Evolutionary conservation across 2,113 vertebrate species (phyloP), one percentile per base, ranked within the genome.

Genomic region (Herpetotheres cachinnans): DNA sequence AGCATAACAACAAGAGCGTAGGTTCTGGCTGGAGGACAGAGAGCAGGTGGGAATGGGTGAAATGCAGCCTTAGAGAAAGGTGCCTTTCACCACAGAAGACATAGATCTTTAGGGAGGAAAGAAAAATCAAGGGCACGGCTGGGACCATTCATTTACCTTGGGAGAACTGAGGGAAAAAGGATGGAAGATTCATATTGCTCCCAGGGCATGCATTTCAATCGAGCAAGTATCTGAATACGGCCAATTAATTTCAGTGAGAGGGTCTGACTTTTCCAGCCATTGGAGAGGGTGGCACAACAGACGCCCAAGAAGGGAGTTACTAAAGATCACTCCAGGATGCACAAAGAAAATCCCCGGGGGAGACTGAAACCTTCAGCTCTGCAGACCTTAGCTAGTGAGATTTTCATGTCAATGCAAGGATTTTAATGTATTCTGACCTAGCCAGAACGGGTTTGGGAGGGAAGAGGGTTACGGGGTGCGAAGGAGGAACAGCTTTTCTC

Each of bases 191-290:
- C 6, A 0, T 58, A 3, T 72, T 89, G 80, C 40, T 85, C 24
- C 11, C 3, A 4, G 14, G 27, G 7, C 0, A 0, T 10, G 2
- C 2, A 19, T 72, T 90, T 73, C 69, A 58, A 69, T n/a, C 2
- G 0, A 86, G n/a, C 1, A 2, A 20, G 8, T 38, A 6, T 65
- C 44, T 59, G 65, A 91, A 72, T 10, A 8, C 0, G 1, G 13
- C 13, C n/a, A 38, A 9, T 32, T 71, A 2, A 22, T 44, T 74
- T 58, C 44, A 38, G 44, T 25, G 42, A 50, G 55, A 90, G 10
- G 30, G 73, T 63, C 15, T 74, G 63, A 78, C 32, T 81, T 86
- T 79, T 62, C 50, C 55, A 44, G 38, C 70, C 14, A 2, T 30
- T 70, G 22, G 36, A 67, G 44, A 73, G 13, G 24, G 21, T 0